Conservation (phyloP, 2,113 vertebrate species). For the Lampris incognitus region DNA sequence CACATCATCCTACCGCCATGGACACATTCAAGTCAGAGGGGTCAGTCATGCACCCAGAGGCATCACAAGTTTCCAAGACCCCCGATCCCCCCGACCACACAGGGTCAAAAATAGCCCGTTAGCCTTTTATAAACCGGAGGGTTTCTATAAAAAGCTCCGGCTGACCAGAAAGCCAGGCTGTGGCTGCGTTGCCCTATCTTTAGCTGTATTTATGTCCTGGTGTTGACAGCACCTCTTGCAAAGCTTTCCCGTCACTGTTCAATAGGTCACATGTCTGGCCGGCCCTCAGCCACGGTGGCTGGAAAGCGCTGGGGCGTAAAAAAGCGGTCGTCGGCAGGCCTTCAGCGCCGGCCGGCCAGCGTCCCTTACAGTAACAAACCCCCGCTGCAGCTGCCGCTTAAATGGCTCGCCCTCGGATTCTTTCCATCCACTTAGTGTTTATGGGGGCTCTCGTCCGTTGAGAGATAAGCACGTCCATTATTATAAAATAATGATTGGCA, state of each 20-base stretch:
- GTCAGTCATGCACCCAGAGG: slow-evolving; percentile 79
- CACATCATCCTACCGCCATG: slow-evolving; percentile 60
- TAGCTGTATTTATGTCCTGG: slow-evolving; percentile 89
- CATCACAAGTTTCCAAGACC: slow-evolving; percentile 81
- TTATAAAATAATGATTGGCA: slow-evolving; percentile 59
- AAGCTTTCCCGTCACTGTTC: slow-evolving; percentile 83
- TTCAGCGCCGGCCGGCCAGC: slow-evolving; percentile 34
- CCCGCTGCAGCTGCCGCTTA: slow-evolving; percentile 70
- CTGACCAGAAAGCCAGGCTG: slow-evolving; percentile 77
- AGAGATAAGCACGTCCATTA: slow-evolving; percentile 62
- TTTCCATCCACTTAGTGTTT: slow-evolving; percentile 79
- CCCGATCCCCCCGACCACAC: slow-evolving; percentile 50
- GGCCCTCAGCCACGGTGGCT: slow-evolving; percentile 49
- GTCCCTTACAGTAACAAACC: slow-evolving; percentile 63
- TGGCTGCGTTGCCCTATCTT: slow-evolving; percentile 82
- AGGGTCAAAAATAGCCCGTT: slow-evolving; percentile 86
- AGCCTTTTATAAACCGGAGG: slow-evolving; percentile 89
- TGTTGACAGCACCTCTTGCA: slow-evolving; percentile 87
- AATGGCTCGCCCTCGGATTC: slow-evolving; percentile 71
- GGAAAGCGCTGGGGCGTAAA: slow-evolving; percentile 71
- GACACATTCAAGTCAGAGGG: slow-evolving; percentile 77
- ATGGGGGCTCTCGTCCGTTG: slow-evolving; percentile 61
- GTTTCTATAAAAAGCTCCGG: slow-evolving; percentile 89
- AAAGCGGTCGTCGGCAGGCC: slow-evolving; percentile 55
- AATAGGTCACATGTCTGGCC: slow-evolving; percentile 77